Conservation (phyloP, 2,797 vertebrate genomes). For the Darevskia mixta region DNA sequence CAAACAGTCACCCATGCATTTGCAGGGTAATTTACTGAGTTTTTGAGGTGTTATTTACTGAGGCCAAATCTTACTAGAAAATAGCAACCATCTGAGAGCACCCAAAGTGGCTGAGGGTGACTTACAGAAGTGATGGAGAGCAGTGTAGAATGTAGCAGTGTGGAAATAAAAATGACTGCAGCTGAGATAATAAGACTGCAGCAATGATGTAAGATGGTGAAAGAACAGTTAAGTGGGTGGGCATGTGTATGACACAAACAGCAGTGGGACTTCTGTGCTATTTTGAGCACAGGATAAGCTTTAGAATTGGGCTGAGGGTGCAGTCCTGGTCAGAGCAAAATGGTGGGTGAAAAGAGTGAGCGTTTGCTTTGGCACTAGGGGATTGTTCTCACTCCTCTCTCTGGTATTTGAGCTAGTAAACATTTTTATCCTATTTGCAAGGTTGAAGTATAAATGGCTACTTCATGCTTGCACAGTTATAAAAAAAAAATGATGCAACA, state of each 20-base stretch:
- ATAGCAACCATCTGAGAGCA: too few relatives aligned
- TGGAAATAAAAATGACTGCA: neutral
- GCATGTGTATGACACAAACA: neutral
- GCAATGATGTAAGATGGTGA: neutral
- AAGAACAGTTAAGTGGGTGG: neutral
- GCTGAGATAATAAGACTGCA: neutral
- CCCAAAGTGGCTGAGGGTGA: too few relatives aligned
- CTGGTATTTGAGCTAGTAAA: neutral
- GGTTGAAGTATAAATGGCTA: neutral
- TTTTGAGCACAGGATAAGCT: neutral
- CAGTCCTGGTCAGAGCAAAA: neutral
- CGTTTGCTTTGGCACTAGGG: neutral
- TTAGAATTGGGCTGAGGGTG: neutral
- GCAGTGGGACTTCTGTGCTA: neutral
- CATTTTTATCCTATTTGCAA: neutral
- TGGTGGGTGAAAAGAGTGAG: neutral
- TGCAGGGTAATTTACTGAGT: too few relatives aligned
- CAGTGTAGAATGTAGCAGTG: neutral
- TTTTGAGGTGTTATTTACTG: too few relatives aligned
- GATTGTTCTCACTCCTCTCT: neutral
- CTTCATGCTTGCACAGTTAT: conserved; percentile 15
- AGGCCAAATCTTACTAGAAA: too few relatives aligned
- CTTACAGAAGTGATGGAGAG: too few relatives aligned
- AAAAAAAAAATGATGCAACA: neutral
- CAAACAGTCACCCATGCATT: too few relatives aligned